These are phyloP conservation scores for Turritopsis rubra DNA, from an alignment of 30 jellyfish, hydroid and myxozoan species.

Conservation along the genomic window DNA sequence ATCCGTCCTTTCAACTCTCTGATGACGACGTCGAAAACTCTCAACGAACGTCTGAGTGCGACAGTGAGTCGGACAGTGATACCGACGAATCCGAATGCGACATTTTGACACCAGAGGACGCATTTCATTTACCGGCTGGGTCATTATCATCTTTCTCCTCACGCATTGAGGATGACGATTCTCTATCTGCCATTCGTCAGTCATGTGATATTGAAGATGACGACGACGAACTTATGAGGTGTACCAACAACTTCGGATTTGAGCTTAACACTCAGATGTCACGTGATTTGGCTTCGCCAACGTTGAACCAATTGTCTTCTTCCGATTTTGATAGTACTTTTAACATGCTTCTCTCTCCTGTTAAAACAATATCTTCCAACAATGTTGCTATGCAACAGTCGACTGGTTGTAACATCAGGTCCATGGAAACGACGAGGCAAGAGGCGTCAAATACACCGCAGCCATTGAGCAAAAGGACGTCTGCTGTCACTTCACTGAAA, in stretches of 20 bases:
- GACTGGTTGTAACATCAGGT: not conserved
- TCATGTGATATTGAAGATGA: conserved; percentile 49
- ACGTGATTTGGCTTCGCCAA: conserved; percentile 72
- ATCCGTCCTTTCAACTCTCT: not conserved
- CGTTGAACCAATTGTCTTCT: conserved; percentile 70
- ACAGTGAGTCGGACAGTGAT: not conserved
- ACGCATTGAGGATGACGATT: conserved; percentile 57
- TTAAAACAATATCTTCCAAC: not conserved
- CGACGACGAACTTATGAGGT: conserved; percentile 72
- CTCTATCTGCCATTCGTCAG: conserved; percentile 43
- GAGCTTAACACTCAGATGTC: conserved; percentile 24
- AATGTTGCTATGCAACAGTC: not conserved
- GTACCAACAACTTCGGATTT: conserved; percentile 33
- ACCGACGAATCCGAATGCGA: conserved; percentile 23
- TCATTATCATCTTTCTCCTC: conserved; percentile 14
- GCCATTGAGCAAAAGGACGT: not conserved
- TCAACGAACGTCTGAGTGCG: conserved; percentile 1
- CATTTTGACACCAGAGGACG: conserved; percentile 35
- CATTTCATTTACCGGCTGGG: conserved; percentile 66
- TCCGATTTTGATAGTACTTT: conserved; percentile 36
- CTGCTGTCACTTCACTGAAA: not conserved
- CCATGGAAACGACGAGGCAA: not conserved
- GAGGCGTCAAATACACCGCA: not conserved
- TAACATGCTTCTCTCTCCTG: conserved; percentile 21
- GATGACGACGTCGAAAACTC: not conserved